Evolutionary conservation across 2,113 vertebrate species (phyloP), one percentile per base, ranked within the genome.

Genomic region (Pionites leucogaster): DNA sequence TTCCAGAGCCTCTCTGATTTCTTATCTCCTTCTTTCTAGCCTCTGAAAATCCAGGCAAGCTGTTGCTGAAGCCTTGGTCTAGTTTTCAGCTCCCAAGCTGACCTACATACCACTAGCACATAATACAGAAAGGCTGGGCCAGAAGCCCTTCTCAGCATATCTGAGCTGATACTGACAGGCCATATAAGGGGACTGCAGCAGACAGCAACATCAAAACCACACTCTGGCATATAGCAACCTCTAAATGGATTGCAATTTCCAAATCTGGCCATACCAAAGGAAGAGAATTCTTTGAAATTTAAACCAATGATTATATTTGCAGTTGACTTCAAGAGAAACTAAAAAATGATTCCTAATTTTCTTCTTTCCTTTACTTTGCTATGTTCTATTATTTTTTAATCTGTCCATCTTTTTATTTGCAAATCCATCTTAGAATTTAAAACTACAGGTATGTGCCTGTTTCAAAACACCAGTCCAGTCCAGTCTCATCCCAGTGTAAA

Each of bases 131-230:
- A 39, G 29, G 16, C 9, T 24, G 17, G 9, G 37, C 5, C 42
- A 23, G 14, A 37, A 85, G 23, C 25, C 20, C 13, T 42, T 29
- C 44, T 8, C 63, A 5, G 1, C 27, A 7, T 31, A 46, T 35
- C 22, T 22, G 35, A 9, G 55, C 37, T 33, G 17, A 17, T 3
- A 9, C 23, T 6, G 11, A 3, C 8, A 10, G 41, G 17, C 17
- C 50, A 5, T 0, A 4, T 11, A 16, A 35, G 17, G 50, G n/a
- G 31, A 31, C 27, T 57, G 19, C 22, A 42, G 12, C 22, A 7
- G 62, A 47, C 17, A 14, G 11, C 23, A 42, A 13, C 47, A 5
- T 8, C 1, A 11, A 29, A 52, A 5, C 8, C 49, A 46, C n/a
- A 59, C 35, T 62, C 35, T 39, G 24, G 23, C 19, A 27, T 37